Percentiles rank a stretch among this genome's conserved stretches.
Conservation (phyloP, 2,888 invertebrate species). For the Argyresthia albistria region DNA sequence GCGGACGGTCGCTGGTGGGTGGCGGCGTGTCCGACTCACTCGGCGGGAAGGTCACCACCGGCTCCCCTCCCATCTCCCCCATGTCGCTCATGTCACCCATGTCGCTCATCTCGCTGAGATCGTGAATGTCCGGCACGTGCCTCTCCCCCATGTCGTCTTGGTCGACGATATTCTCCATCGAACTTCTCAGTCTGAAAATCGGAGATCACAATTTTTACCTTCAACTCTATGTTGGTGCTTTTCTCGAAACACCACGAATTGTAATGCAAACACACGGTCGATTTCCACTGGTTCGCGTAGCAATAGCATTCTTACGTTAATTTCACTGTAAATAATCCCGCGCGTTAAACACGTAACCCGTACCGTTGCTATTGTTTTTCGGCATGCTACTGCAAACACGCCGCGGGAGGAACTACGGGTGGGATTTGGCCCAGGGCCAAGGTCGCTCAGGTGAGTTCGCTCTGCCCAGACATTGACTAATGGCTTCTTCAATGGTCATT, state of each 20-base stretch:
- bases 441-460: slow-evolving; percentile 65
- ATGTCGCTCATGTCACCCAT: slow-evolving; percentile 66
- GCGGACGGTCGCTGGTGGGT: slow-evolving; percentile 58
- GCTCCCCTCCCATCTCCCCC: slow-evolving; percentile 59
- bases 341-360: slow-evolving; percentile 28
- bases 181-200: slow-evolving; percentile 76
- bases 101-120: slow-evolving; percentile 60
- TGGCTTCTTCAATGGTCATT: slow-evolving; percentile 5
- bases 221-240: not conserved
- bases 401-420: slow-evolving; percentile 47
- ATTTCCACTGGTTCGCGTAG: not conserved
- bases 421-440: slow-evolving; percentile 61
- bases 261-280: not conserved
- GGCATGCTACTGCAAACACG: slow-evolving; percentile 59
- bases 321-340: not conserved
- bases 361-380: slow-evolving; percentile 63
- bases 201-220: not conserved
- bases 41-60: slow-evolving; percentile 83
- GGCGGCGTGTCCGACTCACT: slow-evolving; percentile 81
- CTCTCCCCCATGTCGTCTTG: slow-evolving; percentile 64
- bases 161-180: slow-evolving; percentile 86
- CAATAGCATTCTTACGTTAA: not conserved
- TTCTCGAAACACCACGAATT: not conserved
- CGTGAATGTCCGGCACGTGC: slow-evolving; percentile 59
- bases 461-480: slow-evolving; percentile 27